These are phyloP conservation scores for Archilochus colubris DNA, from an alignment of 2,113 vertebrate species.

Conservation along the genomic window DNA sequence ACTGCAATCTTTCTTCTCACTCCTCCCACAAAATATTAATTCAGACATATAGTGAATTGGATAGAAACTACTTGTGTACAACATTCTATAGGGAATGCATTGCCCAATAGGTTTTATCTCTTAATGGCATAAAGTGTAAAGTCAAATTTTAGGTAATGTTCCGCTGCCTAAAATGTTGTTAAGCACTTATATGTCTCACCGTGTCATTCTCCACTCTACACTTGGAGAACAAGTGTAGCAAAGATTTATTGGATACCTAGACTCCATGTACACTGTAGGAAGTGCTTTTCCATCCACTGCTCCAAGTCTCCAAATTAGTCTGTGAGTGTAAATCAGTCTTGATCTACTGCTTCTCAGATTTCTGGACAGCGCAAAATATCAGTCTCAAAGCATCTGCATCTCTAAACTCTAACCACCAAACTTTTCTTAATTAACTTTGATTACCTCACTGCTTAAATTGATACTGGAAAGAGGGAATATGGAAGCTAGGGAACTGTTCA, in stretches of 20 bases:
- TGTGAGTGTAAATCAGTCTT: neutral
- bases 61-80: neutral
- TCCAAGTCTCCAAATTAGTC: neutral
- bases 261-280: neutral
- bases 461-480: constrained; percentile 32
- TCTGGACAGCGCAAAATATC: constrained; percentile 27
- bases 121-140: neutral
- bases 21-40: constrained; percentile 34
- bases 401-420: constrained; percentile 39
- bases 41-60: constrained; percentile 24
- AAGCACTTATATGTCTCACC: neutral
- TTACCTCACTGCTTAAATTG: constrained; percentile 27
- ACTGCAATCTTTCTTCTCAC: neutral
- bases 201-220: neutral
- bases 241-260: neutral
- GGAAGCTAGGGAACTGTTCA: constrained; percentile 36
- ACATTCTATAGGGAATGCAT: neutral
- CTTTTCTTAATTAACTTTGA: constrained; percentile 64
- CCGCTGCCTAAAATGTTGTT: neutral
- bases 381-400: constrained; percentile 23
- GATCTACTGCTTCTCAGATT: neutral
- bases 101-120: constrained; percentile 2
- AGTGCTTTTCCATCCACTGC: neutral
- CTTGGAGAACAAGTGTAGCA: neutral
- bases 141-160: constrained; percentile 19